These are phyloP conservation scores for Heliothis peltigera DNA, from an alignment of 2,888 invertebrate genomes.

Conservation along the genomic window DNA sequence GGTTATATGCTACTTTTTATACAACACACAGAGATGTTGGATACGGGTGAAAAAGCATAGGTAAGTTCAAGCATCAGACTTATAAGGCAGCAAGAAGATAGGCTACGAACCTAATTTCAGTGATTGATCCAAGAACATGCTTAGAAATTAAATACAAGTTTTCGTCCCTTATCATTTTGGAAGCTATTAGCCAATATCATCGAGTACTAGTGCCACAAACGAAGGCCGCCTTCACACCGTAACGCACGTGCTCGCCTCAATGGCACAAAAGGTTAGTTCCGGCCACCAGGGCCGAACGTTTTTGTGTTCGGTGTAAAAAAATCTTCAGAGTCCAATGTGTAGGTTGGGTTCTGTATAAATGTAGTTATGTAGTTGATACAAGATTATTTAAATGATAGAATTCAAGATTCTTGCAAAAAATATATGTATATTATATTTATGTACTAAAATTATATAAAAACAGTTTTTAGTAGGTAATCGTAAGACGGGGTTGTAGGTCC, in stretches of 20 bases:
- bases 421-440: too few species aligned
- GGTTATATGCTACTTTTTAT: too few species aligned
- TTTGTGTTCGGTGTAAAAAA: conserved; percentile 56
- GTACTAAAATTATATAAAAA: too few species aligned
- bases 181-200: conserved; percentile 36
- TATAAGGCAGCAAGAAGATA: too few species aligned
- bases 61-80: too few species aligned
- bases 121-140: neutral
- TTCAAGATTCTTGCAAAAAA: too few species aligned
- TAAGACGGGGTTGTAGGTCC: too few species aligned
- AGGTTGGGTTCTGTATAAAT: conserved; percentile 46
- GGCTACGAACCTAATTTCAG: too few species aligned
- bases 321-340: conserved; percentile 12
- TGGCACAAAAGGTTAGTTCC: conserved; percentile 69
- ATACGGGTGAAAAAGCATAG: too few species aligned
- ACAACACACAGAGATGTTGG: too few species aligned
- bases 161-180: neutral
- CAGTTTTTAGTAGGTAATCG: too few species aligned
- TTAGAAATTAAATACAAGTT: neutral
- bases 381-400: too few species aligned
- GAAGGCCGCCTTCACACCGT: conserved; percentile 49
- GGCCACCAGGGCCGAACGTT: conserved; percentile 59
- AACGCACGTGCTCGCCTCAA: conserved; percentile 70
- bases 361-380: neutral
- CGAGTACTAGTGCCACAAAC: conserved; percentile 40